Evolutionary conservation across 2,888 invertebrate genomes (phyloP).

Genomic region (Eupsilia transversa): DNA sequence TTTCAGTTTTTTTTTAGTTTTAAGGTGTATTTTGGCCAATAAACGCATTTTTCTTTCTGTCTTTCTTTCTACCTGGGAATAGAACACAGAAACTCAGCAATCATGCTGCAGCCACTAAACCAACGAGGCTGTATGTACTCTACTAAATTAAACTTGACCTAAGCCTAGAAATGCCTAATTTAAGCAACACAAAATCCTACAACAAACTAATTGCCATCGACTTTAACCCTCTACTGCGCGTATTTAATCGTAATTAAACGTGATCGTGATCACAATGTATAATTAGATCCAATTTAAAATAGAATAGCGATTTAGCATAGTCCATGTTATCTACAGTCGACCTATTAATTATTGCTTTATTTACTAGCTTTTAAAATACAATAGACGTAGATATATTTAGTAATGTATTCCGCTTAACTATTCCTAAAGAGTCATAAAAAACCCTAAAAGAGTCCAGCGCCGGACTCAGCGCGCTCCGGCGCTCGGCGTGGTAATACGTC

Average conservation of each 20-base stretch:
- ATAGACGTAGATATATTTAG: too few species aligned
- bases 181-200: slow-evolving; percentile 14
- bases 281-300: background rate
- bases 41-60: too few species aligned
- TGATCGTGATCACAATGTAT: slow-evolving; percentile 26
- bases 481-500: too few species aligned
- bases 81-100: background rate
- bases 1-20: too few species aligned
- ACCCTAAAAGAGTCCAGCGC: too few species aligned
- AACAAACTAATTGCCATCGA: slow-evolving; percentile 22
- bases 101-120: background rate
- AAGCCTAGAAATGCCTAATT: background rate
- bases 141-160: slow-evolving; percentile 6
- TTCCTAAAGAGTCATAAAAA: too few species aligned
- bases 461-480: too few species aligned
- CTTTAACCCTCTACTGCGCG: slow-evolving; percentile 8
- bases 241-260: slow-evolving; percentile 34
- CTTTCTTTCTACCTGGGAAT: too few species aligned
- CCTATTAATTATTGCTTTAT: background rate
- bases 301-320: background rate
- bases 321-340: background rate
- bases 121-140: background rate
- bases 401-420: too few species aligned
- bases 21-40: too few species aligned
- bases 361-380: too few species aligned